Conservation (phyloP, 2,797 vertebrate genomes). For the Propithecus deckenii region DNA sequence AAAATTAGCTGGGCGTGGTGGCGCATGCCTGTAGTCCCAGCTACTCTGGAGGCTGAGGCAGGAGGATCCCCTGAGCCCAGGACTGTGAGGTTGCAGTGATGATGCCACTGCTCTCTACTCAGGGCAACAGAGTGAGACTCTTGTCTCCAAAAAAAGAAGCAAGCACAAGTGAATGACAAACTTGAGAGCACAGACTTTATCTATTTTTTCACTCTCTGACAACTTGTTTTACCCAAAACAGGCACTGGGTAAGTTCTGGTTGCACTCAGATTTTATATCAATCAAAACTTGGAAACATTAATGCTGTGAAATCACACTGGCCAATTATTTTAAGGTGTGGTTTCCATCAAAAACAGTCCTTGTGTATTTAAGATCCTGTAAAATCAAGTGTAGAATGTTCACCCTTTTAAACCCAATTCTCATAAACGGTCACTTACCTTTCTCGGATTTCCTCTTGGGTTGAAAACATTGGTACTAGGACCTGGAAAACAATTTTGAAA, state of each 20-base stretch:
- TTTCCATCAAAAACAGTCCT: background rate
- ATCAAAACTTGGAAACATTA: background rate
- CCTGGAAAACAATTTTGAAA: slow-evolving; percentile 73
- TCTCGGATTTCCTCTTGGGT: slow-evolving; percentile 64
- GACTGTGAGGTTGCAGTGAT: no score
- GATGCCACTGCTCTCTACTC: no score
- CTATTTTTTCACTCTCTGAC: background rate
- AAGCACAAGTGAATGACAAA: accelerated
- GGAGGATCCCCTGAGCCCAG: no score
- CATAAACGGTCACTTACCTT: slow-evolving; percentile 76
- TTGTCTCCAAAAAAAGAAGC: no score
- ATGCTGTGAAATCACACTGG: background rate
- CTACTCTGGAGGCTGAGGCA: no score
- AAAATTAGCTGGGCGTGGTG: no score
- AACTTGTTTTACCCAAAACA: background rate
- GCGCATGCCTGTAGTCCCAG: no score
- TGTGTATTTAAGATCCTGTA: background rate
- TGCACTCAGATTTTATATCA: background rate
- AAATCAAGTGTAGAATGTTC: background rate
- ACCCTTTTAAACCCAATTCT: accelerated
- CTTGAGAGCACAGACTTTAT: background rate
- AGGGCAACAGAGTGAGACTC: no score
- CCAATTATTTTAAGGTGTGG: background rate
- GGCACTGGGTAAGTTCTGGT: background rate
- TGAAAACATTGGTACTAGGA: slow-evolving; percentile 46